phyloP scores from a whole-genome alignment of 2,113 vertebrate genomes.

The Leucosticte australis region DNA sequence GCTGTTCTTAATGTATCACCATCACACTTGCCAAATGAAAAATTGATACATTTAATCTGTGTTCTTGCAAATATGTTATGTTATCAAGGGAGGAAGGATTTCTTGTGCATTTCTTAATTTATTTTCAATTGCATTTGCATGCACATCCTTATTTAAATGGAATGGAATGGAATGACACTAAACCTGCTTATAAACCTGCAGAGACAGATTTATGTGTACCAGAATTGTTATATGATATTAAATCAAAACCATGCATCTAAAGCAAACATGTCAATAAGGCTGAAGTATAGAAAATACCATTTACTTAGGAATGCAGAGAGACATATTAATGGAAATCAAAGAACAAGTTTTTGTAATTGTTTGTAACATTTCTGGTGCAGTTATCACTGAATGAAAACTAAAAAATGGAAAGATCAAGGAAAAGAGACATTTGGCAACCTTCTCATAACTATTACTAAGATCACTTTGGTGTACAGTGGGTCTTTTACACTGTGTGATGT shows the following conservation, averaged over 20 bases:
- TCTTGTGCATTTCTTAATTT: not conserved
- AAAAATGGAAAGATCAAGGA: not conserved
- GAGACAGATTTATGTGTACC: not conserved
- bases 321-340: not conserved
- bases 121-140: not conserved
- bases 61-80: not conserved
- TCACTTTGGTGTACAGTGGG: not conserved
- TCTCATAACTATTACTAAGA: not conserved
- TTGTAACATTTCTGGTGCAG: not conserved
- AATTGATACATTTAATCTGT: not conserved
- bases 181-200: not conserved
- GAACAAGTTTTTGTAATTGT: not conserved
- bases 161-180: not conserved
- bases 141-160: not conserved
- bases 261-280: conserved; percentile 19
- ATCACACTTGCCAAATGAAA: conserved; percentile 25
- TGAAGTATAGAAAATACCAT: not conserved
- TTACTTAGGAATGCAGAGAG: not conserved
- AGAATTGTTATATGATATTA: not conserved
- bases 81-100: not conserved
- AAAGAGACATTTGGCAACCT: not conserved
- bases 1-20: not conserved
- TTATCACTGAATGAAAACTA: not conserved
- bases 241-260: conserved; percentile 16
- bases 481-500: not conserved